Percentiles rank a stretch among this genome's conserved stretches.
Conservation (phyloP, 2,113 vertebrate species). For the Zosterops lateralis region DNA sequence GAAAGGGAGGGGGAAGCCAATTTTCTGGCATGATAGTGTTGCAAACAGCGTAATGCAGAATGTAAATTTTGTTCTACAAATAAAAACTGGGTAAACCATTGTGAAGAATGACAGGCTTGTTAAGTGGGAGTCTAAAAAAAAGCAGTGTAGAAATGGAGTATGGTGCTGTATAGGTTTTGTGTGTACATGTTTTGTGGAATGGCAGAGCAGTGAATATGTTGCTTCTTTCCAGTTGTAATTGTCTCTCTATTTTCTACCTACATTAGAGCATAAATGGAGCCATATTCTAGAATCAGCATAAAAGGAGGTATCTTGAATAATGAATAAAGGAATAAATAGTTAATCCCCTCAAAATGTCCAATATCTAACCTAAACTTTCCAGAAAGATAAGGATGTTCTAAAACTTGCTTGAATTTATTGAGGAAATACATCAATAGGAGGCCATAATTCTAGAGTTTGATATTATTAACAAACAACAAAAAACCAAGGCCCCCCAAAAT, state of each 20-base stretch:
- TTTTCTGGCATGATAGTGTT: background rate
- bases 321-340: background rate
- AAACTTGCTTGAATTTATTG: background rate
- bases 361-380: background rate
- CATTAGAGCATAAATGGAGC: background rate
- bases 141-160: background rate
- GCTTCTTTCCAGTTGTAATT: background rate
- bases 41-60: background rate
- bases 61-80: background rate
- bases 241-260: background rate
- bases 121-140: background rate
- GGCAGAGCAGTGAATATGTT: background rate
- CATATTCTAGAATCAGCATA: background rate
- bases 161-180: background rate
- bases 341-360: background rate
- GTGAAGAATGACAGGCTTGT: background rate
- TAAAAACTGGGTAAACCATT: background rate
- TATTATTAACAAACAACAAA: background rate
- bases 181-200: background rate
- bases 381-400: background rate
- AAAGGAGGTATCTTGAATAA: background rate
- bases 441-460: background rate
- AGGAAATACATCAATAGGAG: background rate
- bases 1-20: background rate
- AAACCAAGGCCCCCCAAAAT: rapidly evolving